These are phyloP conservation scores for Drosophila ohnishii DNA, from an alignment of 1,140 invertebrate species.

Conservation along the genomic window DNA sequence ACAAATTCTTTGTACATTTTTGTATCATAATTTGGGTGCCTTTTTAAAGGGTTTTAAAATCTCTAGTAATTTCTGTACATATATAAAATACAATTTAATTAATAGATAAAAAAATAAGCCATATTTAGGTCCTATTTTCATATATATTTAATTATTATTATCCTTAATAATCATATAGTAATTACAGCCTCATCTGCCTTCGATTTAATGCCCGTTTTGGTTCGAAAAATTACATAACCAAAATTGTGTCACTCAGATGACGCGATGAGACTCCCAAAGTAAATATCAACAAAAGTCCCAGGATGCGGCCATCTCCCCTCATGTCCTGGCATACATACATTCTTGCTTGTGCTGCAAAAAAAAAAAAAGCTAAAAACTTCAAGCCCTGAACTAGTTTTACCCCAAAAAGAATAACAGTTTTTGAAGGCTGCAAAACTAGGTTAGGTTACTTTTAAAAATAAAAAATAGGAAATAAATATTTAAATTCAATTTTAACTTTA, in stretches of 20 bases:
- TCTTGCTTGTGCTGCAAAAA: not conserved
- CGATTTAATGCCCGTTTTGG: not conserved
- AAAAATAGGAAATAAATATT: not conserved
- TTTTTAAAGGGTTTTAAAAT: too few relatives aligned
- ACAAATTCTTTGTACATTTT: too few relatives aligned
- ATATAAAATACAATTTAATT: not conserved
- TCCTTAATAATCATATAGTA: not conserved
- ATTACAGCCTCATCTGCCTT: not conserved
- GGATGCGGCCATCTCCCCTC: not conserved
- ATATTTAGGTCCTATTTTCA: not conserved
- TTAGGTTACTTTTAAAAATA: not conserved
- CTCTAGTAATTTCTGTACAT: too few relatives aligned
- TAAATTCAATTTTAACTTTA: not conserved
- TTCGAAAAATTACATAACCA: not conserved
- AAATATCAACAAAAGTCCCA: conserved; percentile 20
- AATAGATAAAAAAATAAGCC: not conserved
- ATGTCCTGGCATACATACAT: conserved; percentile 1
- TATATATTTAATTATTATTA: not conserved
- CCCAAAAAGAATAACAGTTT: not conserved
- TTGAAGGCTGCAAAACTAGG: not conserved
- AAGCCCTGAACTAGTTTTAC: not conserved
- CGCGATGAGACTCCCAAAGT: conserved; percentile 12
- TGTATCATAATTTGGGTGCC: too few relatives aligned
- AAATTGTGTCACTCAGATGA: conserved; percentile 30
- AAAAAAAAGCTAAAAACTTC: not conserved